Evolutionary conservation across 1,140 invertebrate species (phyloP).

Genomic region (Chrysoperla carnea): DNA sequence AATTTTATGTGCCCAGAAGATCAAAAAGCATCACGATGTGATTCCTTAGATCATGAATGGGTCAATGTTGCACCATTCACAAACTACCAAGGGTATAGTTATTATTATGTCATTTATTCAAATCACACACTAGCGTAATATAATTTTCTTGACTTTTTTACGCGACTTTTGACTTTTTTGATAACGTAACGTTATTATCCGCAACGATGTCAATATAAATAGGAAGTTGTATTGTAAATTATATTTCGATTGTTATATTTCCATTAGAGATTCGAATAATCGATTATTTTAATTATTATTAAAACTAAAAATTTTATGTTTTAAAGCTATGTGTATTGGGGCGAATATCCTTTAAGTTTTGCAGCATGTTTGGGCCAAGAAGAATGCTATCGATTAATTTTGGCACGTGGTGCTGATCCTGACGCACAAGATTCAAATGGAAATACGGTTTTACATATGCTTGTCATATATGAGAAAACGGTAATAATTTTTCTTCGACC

Average conservation of each 20-base stretch:
- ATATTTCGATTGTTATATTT: too few species aligned
- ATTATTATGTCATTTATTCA: constrained; percentile 10
- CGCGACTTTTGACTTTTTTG: too few species aligned
- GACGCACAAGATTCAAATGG: constrained; percentile 94
- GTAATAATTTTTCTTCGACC: constrained; percentile 28
- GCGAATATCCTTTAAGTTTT: constrained; percentile 91
- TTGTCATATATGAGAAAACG: constrained; percentile 90
- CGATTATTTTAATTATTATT: too few species aligned
- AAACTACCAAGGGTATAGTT: constrained; percentile 90
- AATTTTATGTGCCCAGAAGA: constrained; percentile 97
- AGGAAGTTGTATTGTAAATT: too few species aligned
- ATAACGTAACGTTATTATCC: too few species aligned
- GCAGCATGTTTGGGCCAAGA: constrained; percentile 93
- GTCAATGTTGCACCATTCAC: constrained; percentile 70
- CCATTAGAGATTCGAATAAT: too few species aligned
- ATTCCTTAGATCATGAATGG: constrained; percentile 83
- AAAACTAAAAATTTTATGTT: too few species aligned
- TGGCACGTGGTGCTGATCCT: constrained; percentile 87
- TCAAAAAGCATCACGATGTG: constrained; percentile 76
- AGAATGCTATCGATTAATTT: constrained; percentile 86
- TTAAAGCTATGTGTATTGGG: constrained; percentile 88
- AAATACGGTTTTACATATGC: constrained; percentile 91
- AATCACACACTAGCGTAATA: background rate
- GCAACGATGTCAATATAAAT: too few species aligned
- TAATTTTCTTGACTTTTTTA: too few species aligned